Evolutionary conservation across 2,888 invertebrate genomes (phyloP), one percentile per base, ranked within the genome.

Genomic region (Hermaeophaga mercurialis): DNA sequence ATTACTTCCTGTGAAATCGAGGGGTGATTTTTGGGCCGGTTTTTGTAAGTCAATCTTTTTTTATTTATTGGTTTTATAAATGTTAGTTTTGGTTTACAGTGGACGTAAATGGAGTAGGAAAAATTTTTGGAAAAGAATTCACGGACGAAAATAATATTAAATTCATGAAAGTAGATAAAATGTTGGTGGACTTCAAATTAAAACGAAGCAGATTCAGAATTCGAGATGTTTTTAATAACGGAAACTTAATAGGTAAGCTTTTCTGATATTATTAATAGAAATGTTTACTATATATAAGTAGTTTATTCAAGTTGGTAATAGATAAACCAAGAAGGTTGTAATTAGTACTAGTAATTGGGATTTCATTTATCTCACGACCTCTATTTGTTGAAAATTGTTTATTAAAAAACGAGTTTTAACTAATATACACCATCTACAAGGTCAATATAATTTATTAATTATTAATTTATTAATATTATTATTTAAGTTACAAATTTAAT

Each of bases 1-100:
- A 12, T 80, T 90, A 12, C 87, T 91, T 71, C 90, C 90, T 0
- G 89, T 91, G 11, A 81, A 89, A 59, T 89, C 90, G 3, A 85
- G 86, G 68, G 91, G 91, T 15, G 86, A 90, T 68, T 91, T 91
- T 75, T 89, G 89, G 89, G 89, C 90, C 8, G 82, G 86, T 46
- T 90, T 90, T 69, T 82, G 90, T 90, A 79, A 85, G 84, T 64
- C 8, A 36, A 45, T 46, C 9, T 46, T 5, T 41, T 44, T 18
- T 44, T 24, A 49, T 47, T 31, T 22, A 22, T 22, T 6, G 22
- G 6, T 22, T 22, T 22, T 22, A 22, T 22, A 3, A 5, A 22
- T 22, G 3, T 22, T 22, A 5, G 6, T 6, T 22, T 22, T 9
- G 3, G 48, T 57, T 80, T 80, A 53, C 75, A 90, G 90, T 80